Conservation (phyloP, 1,140 invertebrate species). For the Leptopilina clavipes region DNA sequence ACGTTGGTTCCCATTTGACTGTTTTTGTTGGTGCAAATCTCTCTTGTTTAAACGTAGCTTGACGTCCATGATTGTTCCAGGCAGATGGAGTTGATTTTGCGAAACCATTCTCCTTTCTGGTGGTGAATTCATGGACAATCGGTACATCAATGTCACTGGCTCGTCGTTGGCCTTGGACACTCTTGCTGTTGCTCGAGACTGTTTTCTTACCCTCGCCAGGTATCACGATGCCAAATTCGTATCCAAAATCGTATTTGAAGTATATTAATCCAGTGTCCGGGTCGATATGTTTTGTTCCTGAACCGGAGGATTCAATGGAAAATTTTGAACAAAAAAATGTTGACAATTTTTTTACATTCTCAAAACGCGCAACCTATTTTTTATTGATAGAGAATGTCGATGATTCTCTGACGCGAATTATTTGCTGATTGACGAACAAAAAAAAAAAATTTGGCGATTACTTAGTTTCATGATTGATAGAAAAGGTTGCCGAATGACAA, state of each 20-base stretch:
- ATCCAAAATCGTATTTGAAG: constrained; percentile 90
- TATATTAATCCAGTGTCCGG: constrained; percentile 86
- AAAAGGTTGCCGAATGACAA: too few species aligned
- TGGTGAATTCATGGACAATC: constrained; percentile 78
- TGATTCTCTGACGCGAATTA: too few species aligned
- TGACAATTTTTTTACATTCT: too few species aligned
- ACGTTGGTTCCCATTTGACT: constrained; percentile 80
- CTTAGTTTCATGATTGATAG: too few species aligned
- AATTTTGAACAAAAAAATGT: background rate
- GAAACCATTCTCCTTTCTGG: constrained; percentile 64
- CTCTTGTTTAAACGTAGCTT: constrained; percentile 35
- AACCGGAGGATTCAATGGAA: constrained; percentile 31
- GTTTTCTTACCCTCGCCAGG: constrained; percentile 80
- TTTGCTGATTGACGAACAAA: too few species aligned
- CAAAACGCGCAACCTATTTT: too few species aligned
- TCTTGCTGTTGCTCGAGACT: constrained; percentile 71
- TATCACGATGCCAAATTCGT: constrained; percentile 85
- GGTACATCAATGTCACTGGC: constrained; percentile 78
- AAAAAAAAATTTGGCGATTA: too few species aligned
- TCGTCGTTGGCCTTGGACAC: constrained; percentile 74
- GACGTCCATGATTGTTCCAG: constrained; percentile 43
- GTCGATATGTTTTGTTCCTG: constrained; percentile 86
- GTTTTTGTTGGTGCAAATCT: constrained; percentile 73
- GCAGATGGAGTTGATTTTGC: constrained; percentile 48
- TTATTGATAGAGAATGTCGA: too few species aligned